Percentiles rank a stretch among this genome's conserved stretches.
phyloP scores from a whole-genome alignment of 2,113 vertebrate species.

The Halichoerus grypus region DNA sequence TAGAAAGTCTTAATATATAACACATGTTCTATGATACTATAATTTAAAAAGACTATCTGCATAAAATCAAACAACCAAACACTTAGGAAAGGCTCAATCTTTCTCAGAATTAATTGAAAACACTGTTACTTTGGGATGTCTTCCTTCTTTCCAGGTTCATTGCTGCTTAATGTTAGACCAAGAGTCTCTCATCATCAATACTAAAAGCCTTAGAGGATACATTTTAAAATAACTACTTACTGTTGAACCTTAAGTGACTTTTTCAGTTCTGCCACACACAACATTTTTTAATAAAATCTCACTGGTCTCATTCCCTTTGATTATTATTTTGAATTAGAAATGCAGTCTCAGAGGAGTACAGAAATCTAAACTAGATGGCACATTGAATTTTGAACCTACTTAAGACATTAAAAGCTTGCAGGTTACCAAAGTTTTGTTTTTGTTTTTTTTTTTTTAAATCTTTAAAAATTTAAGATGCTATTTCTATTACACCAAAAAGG shows the following conservation, averaged over 20 bases:
- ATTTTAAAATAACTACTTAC: not conserved
- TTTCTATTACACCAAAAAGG: not conserved
- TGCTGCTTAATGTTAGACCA: not conserved
- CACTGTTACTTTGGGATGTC: not conserved
- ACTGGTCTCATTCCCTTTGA: not conserved
- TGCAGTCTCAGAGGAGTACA: not conserved
- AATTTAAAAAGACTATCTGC: not conserved
- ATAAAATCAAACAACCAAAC: not conserved
- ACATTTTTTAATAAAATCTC: not conserved
- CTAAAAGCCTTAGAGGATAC: not conserved
- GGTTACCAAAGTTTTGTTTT: not conserved
- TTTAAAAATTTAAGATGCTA: not conserved
- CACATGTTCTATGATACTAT: not conserved
- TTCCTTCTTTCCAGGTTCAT: not conserved
- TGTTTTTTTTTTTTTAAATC: not conserved
- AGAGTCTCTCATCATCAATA: conserved; percentile 3
- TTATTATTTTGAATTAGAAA: conserved; percentile 30
- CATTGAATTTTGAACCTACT: not conserved
- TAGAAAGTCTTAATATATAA: not conserved
- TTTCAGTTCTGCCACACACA: not conserved
- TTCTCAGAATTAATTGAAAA: conserved; percentile 40
- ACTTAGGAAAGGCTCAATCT: not conserved
- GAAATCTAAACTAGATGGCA: not conserved
- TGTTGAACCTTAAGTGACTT: conserved; percentile 27
- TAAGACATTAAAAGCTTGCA: not conserved